Percentiles rank a stretch among this genome's conserved stretches.
These are phyloP conservation scores for Steinernema hermaphroditum DNA, from an alignment of 2,888 invertebrate species.

Conservation along the genomic window DNA sequence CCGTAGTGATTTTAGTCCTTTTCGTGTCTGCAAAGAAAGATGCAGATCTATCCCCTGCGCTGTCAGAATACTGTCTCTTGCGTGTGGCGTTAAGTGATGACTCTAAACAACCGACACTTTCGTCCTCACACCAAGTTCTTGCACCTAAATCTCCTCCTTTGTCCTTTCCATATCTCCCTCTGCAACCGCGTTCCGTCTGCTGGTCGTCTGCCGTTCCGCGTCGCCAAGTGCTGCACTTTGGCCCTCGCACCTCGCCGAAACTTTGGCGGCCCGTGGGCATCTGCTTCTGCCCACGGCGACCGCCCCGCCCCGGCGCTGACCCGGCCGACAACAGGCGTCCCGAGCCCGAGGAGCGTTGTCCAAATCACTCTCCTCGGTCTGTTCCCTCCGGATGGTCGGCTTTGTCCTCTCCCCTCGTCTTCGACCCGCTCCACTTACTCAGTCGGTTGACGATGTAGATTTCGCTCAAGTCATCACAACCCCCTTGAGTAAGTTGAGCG, in stretches of 20 bases:
- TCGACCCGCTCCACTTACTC: slow-evolving; percentile 37
- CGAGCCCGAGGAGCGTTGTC: slow-evolving; percentile 3
- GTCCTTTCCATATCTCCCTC: too few species aligned
- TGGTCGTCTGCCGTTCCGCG: neutral
- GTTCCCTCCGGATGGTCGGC: neutral
- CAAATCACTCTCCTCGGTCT: neutral
- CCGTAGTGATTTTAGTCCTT: too few species aligned
- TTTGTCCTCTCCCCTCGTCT: neutral
- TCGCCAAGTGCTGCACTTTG: slow-evolving; percentile 5
- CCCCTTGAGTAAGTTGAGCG: slow-evolving; percentile 41
- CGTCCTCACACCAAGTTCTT: too few species aligned
- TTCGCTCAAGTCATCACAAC: slow-evolving; percentile 37
- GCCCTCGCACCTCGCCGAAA: neutral
- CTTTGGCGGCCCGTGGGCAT: slow-evolving; percentile 6
- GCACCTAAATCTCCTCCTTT: too few species aligned
- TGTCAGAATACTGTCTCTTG: too few species aligned
- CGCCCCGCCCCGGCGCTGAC: slow-evolving; percentile 1
- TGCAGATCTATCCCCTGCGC: too few species aligned
- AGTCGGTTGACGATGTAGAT: slow-evolving; percentile 38
- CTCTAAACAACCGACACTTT: too few species aligned
- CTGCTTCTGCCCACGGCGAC: neutral
- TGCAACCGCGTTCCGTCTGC: too few species aligned
- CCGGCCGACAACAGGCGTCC: slow-evolving; percentile 1
- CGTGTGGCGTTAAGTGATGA: too few species aligned
- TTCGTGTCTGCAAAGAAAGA: too few species aligned